Base-by-base conservation (phyloP, 2,113 vertebrate species). In the Blennius ocellaris region DNA sequence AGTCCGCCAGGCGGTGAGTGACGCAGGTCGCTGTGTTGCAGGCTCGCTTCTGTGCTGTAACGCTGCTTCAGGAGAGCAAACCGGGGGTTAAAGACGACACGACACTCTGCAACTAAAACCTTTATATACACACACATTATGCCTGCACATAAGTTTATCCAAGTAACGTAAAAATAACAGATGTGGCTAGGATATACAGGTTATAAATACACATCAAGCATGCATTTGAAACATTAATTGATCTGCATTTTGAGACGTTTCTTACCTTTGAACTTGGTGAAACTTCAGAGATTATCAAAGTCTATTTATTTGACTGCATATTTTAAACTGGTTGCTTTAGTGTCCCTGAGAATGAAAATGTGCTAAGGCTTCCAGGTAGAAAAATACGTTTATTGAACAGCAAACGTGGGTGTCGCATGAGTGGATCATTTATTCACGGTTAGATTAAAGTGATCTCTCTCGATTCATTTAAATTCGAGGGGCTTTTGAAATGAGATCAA, bases 21-120 rank as follows among this genome's bases (percentile, higher is more conserved):
- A 96, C 96, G 0, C 97, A 99, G 53, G 97, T 99, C 1, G 97
- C 96, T n/a, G 96, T 98, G 88, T 97, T 98, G 88, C 97, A 98
- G 21, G 95, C 93, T 63, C 97, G 93, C 90, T 98, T 98, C 92
- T 98, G 96, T 74, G 94, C 78, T 72, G 93, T 93, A 58, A 94
- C 65, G 0, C 96, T 99, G 95, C 90, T 95, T 94, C 90, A 92
- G 39, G 69, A 82, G 45, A 87, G 50, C 83, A 66, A 71, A 78
- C 41, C 0, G 21, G 3, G 9, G 73, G 47, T 90, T 80, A 90
- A 65, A 0, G 15, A 10, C 15, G 2, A 10, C 16, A 53, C 8
- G 5, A 8, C 15, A 40, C 17, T n/a, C 1, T 56, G 8, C 38
- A 6, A 11, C 7, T 16, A 8, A 50, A 47, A n/a, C 5, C n/a